Evolutionary conservation across 2,797 vertebrate species (phyloP).

Genomic region (Trichosurus vulpecula): DNA sequence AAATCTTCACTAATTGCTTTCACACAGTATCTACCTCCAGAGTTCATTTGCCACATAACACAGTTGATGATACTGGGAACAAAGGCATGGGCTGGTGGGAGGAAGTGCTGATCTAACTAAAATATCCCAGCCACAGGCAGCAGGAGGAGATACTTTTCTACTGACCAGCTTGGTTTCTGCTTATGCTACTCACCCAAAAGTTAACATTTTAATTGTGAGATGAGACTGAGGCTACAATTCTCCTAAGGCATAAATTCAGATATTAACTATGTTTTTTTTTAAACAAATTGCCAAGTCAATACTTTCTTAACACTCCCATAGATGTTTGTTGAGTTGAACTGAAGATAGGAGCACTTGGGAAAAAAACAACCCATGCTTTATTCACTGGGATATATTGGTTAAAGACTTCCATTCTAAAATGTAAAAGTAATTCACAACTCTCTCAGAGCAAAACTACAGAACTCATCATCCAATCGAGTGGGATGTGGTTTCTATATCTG

Average conservation of each 20-base stretch:
- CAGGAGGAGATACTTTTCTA: not conserved
- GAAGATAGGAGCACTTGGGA: not conserved
- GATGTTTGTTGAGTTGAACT: not conserved
- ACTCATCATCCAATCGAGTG: not conserved
- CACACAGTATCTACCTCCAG: not conserved
- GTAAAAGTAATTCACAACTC: not conserved
- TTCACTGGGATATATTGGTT: not conserved
- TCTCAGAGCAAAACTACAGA: slow-evolving; percentile 18
- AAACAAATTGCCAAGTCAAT: not conserved
- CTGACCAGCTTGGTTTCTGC: not conserved
- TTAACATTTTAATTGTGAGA: slow-evolving; percentile 18
- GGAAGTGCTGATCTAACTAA: not conserved
- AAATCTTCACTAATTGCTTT: not conserved
- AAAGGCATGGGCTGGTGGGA: not conserved
- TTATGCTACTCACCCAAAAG: slow-evolving; percentile 71
- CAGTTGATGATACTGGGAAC: not conserved
- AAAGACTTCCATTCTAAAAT: not conserved
- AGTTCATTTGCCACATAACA: not conserved
- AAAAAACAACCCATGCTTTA: not conserved
- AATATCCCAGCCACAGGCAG: not conserved
- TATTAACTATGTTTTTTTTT: slow-evolving; percentile 4
- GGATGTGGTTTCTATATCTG: not conserved
- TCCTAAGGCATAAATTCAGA: slow-evolving; percentile 37
- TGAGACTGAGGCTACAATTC: not conserved
- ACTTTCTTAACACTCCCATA: not conserved